These are phyloP conservation scores for Agonopterix arenella DNA, from an alignment of 2,888 invertebrate genomes.

Conservation along the genomic window DNA sequence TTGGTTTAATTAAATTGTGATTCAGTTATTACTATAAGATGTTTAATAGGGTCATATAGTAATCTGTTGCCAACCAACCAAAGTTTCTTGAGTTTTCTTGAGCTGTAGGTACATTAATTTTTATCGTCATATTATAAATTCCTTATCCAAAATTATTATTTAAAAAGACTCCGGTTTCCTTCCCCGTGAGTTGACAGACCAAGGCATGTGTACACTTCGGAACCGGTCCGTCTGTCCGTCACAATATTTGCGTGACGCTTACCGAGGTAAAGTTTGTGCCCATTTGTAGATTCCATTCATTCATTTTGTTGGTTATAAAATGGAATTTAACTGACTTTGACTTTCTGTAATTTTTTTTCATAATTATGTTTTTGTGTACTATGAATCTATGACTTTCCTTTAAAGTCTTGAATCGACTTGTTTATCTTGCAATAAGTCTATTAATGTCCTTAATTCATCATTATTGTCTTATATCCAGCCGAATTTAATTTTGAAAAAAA, in stretches of 20 bases:
- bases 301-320: slow-evolving; percentile 17
- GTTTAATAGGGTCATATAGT: slow-evolving; percentile 1
- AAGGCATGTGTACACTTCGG: slow-evolving; percentile 35
- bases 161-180: slow-evolving; percentile 18
- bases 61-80: no score
- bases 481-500: no score
- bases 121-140: slow-evolving; percentile 2
- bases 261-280: slow-evolving; percentile 31
- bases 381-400: no score
- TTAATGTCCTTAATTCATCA: no score
- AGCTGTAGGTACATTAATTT: not conserved
- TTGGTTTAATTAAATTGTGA: no score
- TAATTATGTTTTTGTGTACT: no score
- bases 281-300: slow-evolving; percentile 46
- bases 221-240: slow-evolving; percentile 54
- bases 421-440: no score
- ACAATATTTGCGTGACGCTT: slow-evolving; percentile 57
- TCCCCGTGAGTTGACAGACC: slow-evolving; percentile 29
- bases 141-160: not conserved
- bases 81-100: no score
- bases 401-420: no score
- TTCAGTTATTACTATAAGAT: no score
- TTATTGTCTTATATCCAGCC: no score
- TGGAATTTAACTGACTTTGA: slow-evolving; percentile 26
- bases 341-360: no score